Percentiles rank a stretch among this genome's conserved stretches.
Conservation (phyloP, 2,797 vertebrate genomes). For the Hafferia zeledoni region DNA sequence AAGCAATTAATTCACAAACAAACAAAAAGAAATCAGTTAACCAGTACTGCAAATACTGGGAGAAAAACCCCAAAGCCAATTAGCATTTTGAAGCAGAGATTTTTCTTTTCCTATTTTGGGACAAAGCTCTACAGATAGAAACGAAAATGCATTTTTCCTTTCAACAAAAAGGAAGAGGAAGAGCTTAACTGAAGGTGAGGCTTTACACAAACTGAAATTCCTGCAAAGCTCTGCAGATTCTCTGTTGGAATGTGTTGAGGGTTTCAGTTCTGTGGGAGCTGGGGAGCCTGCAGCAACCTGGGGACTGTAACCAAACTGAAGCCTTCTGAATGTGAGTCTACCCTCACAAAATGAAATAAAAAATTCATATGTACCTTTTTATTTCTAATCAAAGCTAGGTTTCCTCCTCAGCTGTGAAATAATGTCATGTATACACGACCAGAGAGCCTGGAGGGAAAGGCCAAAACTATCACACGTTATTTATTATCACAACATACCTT, state of each 20-base stretch:
- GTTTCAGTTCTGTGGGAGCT: background rate
- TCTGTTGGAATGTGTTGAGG: background rate
- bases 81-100: background rate
- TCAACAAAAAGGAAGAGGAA: background rate
- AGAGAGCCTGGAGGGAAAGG: background rate
- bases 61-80: background rate
- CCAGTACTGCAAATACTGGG: background rate
- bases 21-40: background rate
- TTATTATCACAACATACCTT: constrained; percentile 79
- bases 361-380: background rate
- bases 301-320: background rate
- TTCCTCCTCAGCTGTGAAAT: background rate
- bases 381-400: background rate
- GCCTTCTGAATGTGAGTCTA: background rate
- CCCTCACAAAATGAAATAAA: background rate
- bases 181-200: background rate
- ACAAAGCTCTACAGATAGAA: background rate
- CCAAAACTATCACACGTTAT: background rate
- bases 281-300: background rate
- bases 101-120: background rate
- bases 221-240: background rate
- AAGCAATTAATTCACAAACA: background rate
- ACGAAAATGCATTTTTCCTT: background rate
- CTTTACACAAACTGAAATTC: background rate
- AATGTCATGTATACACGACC: rapidly evolving